phyloP scores from a whole-genome alignment of 2,888 invertebrate species.

The Drosophila kanekoi region DNA sequence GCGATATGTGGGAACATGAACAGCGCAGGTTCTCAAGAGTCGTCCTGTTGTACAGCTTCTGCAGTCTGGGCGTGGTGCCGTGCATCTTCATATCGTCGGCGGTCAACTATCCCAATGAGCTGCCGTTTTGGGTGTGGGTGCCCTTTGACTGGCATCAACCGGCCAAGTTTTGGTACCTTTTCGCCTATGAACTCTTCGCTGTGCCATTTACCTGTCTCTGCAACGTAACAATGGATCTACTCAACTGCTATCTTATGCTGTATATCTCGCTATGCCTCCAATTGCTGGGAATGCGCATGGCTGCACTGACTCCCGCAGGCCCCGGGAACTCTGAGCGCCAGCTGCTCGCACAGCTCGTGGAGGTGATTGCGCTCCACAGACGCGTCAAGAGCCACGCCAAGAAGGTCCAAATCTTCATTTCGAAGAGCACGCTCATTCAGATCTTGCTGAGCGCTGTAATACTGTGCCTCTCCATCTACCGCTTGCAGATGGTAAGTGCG shows the following conservation, averaged over 20 bases:
- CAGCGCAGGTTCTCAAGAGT: conserved; percentile 39
- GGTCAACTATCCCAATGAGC: conserved; percentile 40
- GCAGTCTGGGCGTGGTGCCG: conserved; percentile 43
- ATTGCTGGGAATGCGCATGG: conserved; percentile 53
- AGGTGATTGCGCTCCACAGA: conserved; percentile 40
- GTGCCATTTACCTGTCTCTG: conserved; percentile 31
- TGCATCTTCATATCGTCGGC: conserved; percentile 33
- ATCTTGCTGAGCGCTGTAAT: conserved; percentile 50
- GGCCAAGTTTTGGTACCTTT: conserved; percentile 43
- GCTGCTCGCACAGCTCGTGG: conserved; percentile 29
- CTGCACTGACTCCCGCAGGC: conserved; percentile 7
- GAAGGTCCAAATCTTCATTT: conserved; percentile 36
- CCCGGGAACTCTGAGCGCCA: conserved; percentile 6
- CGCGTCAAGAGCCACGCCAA: conserved; percentile 37
- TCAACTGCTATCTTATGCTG: conserved; percentile 60
- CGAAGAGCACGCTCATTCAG: conserved; percentile 49
- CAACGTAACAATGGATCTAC: conserved; percentile 43
- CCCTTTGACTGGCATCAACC: conserved; percentile 53
- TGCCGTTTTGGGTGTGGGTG: conserved; percentile 56
- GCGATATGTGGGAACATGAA: conserved; percentile 33
- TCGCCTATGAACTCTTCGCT: conserved; percentile 29
- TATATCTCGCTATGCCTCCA: conserved; percentile 51
- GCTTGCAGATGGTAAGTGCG: conserved; percentile 48
- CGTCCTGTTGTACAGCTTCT: conserved; percentile 19
- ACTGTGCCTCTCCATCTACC: conserved; percentile 57